Base-by-base conservation (phyloP, 1,140 invertebrate genomes). In the Lepidotrigona ventralis region DNA sequence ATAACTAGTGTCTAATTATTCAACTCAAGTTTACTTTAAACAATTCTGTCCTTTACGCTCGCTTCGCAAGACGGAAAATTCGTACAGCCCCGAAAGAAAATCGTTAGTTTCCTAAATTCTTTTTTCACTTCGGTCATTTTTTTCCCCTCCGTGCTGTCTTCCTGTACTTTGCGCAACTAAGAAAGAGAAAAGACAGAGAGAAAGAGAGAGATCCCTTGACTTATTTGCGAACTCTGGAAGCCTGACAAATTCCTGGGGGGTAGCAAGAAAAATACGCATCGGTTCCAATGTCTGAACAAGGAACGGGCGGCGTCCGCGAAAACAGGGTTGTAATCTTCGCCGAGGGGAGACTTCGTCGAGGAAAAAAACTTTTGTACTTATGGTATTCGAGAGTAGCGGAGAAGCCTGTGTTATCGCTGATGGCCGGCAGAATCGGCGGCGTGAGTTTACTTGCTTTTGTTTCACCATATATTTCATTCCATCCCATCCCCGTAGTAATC, bases 221-320 rank as follows among this genome's bases (percentile, higher is more conserved):
- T 83, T 83, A 77, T 78, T 70, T 19, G 81, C 74, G 54, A 83
- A 83, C 54, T 77, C 54, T 54, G 63, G 72, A 58, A 77, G 73
- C 79, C 79, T 85, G 86, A 87, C 86, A 87, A 88, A 88, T 88
- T 70, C 75, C 23, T 56, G 54, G 53, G 74, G 77, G 83, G 86
- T 75, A 87, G 79, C 39, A 87, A 87, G 86, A 88, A 83, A 88
- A 88, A 88, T 88, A 83, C 83, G 82, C 86, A 84, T 84, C 83
- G 63, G 86, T 87, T 87, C 51, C 83, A 81, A 87, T 87, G 86
- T 87, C 86, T 85, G 66, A 81, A 75, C 79, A 70, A 53, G 83
- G 86, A 80, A 60, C 46, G 58, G 64, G 58, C 68, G 72, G 77
- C 73, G 77, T 74, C 56, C 78, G 66, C 70, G 82, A 88, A 88